A percentile compares a stretch with the other conserved stretches of the same genome.
These are phyloP conservation scores for Pseudococcus viburni DNA, from an alignment of 2,888 invertebrate species.

Conservation along the genomic window DNA sequence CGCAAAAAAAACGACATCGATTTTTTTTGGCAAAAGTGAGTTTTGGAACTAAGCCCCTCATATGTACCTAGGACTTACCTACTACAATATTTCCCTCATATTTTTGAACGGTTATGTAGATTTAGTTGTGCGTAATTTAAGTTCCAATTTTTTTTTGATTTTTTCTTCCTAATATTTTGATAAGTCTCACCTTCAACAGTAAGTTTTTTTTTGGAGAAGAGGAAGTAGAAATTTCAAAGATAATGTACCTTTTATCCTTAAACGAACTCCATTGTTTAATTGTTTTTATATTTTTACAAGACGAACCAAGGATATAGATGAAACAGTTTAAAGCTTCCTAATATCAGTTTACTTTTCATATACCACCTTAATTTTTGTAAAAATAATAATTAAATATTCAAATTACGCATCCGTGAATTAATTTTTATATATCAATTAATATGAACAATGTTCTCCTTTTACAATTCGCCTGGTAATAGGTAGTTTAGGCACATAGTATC, in stretches of 20 bases:
- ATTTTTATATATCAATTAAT: background rate
- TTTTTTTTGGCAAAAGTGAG: too few species aligned
- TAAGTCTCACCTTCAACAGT: background rate
- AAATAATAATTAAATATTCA: conserved; percentile 1
- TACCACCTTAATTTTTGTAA: background rate
- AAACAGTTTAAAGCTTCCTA: background rate
- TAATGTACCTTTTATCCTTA: background rate
- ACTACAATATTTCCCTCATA: too few species aligned
- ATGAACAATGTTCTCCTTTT: background rate
- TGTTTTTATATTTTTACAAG: background rate
- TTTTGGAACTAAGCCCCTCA: too few species aligned
- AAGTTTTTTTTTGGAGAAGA: too few species aligned
- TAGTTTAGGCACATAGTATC: background rate
- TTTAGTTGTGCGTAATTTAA: too few species aligned
- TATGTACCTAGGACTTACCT: too few species aligned
- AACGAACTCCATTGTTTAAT: background rate
- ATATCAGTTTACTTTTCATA: background rate
- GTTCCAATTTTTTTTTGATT: too few species aligned
- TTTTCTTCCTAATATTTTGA: too few species aligned
- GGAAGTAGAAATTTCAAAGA: background rate
- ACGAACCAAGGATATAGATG: background rate
- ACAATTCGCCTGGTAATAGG: background rate
- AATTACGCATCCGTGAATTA: background rate
- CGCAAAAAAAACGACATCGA: too few species aligned
- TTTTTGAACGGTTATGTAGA: too few species aligned